phyloP scores from a whole-genome alignment of 2,113 vertebrate genomes.

The Epinephelus fuscoguttatus region DNA sequence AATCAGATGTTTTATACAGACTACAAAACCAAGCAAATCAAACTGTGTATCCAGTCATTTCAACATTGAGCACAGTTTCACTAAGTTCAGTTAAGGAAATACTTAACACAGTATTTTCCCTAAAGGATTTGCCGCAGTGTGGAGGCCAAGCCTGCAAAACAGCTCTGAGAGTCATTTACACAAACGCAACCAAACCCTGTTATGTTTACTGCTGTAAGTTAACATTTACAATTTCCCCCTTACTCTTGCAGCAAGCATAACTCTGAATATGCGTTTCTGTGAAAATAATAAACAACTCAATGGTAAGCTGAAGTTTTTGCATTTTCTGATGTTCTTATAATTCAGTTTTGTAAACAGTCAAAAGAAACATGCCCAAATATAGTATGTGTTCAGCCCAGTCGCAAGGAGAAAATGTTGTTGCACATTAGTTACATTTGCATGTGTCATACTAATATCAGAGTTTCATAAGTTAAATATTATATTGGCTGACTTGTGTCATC shows the following conservation, averaged over 20 bases:
- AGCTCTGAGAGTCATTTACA: slow-evolving; percentile 28
- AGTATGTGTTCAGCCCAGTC: too few species aligned
- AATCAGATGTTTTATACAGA: not conserved
- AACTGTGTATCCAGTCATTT: slow-evolving; percentile 24
- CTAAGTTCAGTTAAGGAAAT: not conserved
- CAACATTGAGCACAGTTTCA: slow-evolving; percentile 3
- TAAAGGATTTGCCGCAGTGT: slow-evolving; percentile 12
- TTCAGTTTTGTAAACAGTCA: not conserved
- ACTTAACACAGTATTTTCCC: slow-evolving; percentile 7
- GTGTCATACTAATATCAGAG: too few species aligned
- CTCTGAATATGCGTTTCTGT: not conserved
- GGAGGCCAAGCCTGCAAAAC: slow-evolving; percentile 9
- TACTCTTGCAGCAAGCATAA: not conserved
- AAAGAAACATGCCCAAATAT: not conserved
- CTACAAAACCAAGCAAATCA: not conserved
- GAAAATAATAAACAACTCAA: not conserved
- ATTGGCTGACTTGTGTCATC: too few species aligned
- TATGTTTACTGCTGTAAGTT: not conserved
- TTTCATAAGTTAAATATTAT: too few species aligned
- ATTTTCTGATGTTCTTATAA: not conserved
- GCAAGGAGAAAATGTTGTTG: too few species aligned
- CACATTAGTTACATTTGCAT: too few species aligned
- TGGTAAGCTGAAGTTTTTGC: not conserved
- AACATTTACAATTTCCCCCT: not conserved
- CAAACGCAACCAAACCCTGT: not conserved